Conservation (phyloP, 2,113 vertebrate genomes). For the Mystacornis crossleyi region DNA sequence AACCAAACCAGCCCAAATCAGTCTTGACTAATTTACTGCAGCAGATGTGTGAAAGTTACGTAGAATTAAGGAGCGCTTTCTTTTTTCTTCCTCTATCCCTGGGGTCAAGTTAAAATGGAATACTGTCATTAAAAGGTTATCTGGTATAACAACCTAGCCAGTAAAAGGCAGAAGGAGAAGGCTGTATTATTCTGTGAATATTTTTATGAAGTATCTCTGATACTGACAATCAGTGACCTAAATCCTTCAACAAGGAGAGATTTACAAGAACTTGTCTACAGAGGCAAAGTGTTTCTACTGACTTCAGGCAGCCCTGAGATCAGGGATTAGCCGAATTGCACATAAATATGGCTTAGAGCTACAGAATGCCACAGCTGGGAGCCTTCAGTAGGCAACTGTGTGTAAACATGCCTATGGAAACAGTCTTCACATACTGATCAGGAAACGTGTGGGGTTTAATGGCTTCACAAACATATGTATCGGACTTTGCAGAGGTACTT, state of each 20-base stretch:
- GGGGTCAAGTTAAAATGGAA: conserved; percentile 58
- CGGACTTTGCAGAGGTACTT: background rate
- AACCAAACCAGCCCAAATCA: background rate
- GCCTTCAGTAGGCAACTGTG: conserved; percentile 9
- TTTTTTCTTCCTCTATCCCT: background rate
- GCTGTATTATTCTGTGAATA: conserved; percentile 62
- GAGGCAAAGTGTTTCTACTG: conserved; percentile 63
- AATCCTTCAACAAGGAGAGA: conserved; percentile 77
- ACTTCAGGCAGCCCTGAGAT: conserved; percentile 55
- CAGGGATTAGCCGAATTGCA: conserved; percentile 68
- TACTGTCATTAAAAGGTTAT: conserved; percentile 73
- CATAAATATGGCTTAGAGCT: conserved; percentile 64
- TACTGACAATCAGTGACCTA: conserved; percentile 75
- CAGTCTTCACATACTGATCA: conserved; percentile 5
- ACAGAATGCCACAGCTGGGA: conserved; percentile 51
- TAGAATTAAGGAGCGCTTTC: conserved; percentile 33
- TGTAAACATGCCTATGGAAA: conserved; percentile 54
- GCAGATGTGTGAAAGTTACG: conserved; percentile 42
- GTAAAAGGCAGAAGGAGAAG: conserved; percentile 63
- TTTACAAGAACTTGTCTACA: conserved; percentile 73
- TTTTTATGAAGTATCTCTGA: conserved; percentile 74
- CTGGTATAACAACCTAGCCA: conserved; percentile 55
- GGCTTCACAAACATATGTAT: background rate
- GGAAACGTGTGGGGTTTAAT: background rate
- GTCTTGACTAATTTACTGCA: conserved; percentile 57